Base-by-base conservation (phyloP, 2,113 vertebrate species). In the Antechinus stuartii region DNA sequence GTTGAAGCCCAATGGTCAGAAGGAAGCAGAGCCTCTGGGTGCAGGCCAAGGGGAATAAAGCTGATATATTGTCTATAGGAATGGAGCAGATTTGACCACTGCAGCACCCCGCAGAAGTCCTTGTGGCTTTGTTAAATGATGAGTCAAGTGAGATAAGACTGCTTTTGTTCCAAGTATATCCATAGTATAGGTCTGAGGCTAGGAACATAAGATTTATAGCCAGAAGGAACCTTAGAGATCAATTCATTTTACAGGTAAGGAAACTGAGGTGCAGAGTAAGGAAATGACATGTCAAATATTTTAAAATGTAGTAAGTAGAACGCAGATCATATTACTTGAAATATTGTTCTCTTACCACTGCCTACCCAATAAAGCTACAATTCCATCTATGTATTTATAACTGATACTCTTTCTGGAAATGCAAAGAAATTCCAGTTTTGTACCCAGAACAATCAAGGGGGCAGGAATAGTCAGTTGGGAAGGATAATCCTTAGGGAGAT, bases 121-220 rank as follows among this genome's bases (percentile, higher is more conserved):
- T 84, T 84, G 68, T 84, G 68, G 68, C 68, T 84, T 84, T 84
- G 68, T 84, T 84, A 84, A 84, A 42, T 84, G 68, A 84, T 42
- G n/a, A 42, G 68, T 84, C 68, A 84, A 84, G 35, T 84, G 68
- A 84, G 68, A 84, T 84, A 84, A 84, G n/a, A n/a, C n/a, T 84
- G 19, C 35, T 84, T 84, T 84, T 84, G 35, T 84, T 84, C 68
- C 68, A 84, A 84, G 68, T 84, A 42, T 42, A 42, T 84, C 68
- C 8, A 8, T n/a, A 84, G 68, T 7, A 84, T 84, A 42, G 35
- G 68, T 42, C 16, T 42, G 68, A 42, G 68, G 68, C n/a, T 84
- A 84, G 19, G 68, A 84, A 42, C 68, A 42, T 84, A 84, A 22
- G n/a, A 42, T 84, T 84, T 42, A 22, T 19, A 84, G 16, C 1